phyloP scores from a whole-genome alignment of 2,797 vertebrate species.

The Heteromormyrus szaboi region DNA sequence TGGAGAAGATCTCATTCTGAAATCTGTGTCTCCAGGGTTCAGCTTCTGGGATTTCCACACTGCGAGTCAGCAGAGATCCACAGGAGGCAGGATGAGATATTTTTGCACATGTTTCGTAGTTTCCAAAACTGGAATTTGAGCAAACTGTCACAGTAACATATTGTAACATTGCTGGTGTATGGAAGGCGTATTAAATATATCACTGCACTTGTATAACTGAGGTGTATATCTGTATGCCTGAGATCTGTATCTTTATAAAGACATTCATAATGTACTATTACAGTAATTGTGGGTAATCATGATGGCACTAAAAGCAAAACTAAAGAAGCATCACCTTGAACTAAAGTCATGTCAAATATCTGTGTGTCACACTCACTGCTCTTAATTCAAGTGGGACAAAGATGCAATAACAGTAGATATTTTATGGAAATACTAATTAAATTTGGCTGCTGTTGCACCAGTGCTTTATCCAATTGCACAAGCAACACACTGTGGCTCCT shows the following conservation, averaged over 20 bases:
- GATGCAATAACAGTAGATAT: background rate
- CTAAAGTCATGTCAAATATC: background rate
- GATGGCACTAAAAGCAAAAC: background rate
- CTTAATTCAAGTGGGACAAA: background rate
- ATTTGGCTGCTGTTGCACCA: slow-evolving; percentile 11
- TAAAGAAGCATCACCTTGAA: background rate
- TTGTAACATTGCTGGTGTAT: background rate
- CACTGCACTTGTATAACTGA: background rate
- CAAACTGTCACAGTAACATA: background rate
- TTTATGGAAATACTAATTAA: background rate
- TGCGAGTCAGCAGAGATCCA: background rate
- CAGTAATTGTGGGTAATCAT: background rate
- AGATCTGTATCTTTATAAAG: background rate
- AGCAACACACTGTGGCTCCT: background rate
- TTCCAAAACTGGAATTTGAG: slow-evolving; percentile 1
- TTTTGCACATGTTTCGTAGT: background rate
- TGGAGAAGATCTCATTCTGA: slow-evolving; percentile 5
- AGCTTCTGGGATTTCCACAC: background rate
- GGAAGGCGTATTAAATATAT: background rate
- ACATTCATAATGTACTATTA: background rate
- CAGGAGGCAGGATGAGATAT: background rate
- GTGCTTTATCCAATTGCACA: background rate
- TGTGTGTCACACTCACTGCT: background rate
- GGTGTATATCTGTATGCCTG: background rate
- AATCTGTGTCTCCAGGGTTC: background rate